A percentile compares a stretch with the other conserved stretches of the same genome.
These are phyloP conservation scores for Paralinhomoeus sp. DNA, from an alignment of 2,888 invertebrate genomes.

Conservation along the genomic window DNA sequence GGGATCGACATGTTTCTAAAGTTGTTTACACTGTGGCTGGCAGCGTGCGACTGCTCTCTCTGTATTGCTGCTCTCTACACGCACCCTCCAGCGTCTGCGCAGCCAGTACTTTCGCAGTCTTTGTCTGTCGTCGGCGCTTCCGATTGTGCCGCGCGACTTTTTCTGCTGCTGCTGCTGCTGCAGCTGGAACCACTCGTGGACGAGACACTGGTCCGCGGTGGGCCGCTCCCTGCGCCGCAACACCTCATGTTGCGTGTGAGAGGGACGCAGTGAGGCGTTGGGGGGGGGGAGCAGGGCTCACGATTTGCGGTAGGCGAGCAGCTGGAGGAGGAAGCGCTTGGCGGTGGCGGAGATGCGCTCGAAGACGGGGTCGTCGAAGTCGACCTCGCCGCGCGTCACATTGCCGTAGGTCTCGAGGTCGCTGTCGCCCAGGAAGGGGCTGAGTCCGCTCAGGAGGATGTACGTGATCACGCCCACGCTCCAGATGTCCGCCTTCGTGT, in stretches of 20 bases:
- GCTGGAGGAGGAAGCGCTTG: constrained; percentile 75
- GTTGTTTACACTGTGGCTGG: too few relatives aligned
- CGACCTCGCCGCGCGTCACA: constrained; percentile 83
- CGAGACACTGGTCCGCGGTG: constrained; percentile 35
- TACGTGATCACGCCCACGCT: constrained; percentile 31
- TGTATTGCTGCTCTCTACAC: too few relatives aligned
- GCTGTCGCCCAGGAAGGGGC: constrained; percentile 92
- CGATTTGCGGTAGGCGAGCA: constrained; percentile 74
- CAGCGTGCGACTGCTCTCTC: too few relatives aligned
- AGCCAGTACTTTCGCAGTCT: constrained; percentile 28
- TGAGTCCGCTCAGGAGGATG: constrained; percentile 56
- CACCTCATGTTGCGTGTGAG: background rate
- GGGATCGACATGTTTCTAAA: too few relatives aligned
- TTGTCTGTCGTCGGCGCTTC: constrained; percentile 9
- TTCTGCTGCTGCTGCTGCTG: background rate
- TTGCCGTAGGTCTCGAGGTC: constrained; percentile 97
- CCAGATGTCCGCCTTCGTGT: constrained; percentile 31
- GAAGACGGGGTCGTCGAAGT: constrained; percentile 91
- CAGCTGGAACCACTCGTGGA: constrained; percentile 36
- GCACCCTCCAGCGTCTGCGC: constrained; percentile 29
- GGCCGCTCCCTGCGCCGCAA: constrained; percentile 30
- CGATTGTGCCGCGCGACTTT: too few relatives aligned
- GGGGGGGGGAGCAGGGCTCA: too few relatives aligned
- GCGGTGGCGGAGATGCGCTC: constrained; percentile 76
- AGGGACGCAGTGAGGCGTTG: constrained; percentile 14